Conservation (phyloP, 2,113 vertebrate species). For the Hemichromis elongatus region DNA sequence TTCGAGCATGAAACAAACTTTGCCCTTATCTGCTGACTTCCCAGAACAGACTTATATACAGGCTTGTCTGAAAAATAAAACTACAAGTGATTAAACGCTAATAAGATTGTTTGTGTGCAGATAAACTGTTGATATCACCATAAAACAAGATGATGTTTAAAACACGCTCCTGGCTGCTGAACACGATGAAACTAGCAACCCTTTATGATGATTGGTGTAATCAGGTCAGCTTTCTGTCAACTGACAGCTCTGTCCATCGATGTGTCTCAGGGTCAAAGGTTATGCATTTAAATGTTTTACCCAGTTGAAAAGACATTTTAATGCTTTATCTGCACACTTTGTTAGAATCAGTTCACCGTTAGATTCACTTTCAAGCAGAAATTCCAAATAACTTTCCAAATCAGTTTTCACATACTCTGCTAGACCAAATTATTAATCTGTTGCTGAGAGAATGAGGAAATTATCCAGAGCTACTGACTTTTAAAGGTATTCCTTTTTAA, state of each 20-base stretch:
- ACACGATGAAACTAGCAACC: too few relatives aligned
- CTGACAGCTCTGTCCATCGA: background rate
- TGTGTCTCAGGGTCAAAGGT: background rate
- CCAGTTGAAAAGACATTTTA: background rate
- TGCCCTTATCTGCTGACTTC: background rate
- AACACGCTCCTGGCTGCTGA: too few relatives aligned
- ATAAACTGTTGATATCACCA: too few relatives aligned
- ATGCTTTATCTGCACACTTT: background rate
- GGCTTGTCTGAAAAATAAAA: too few relatives aligned
- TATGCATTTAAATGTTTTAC: background rate
- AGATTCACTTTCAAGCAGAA: background rate
- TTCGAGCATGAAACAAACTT: too few relatives aligned
- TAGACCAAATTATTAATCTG: background rate
- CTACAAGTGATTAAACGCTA: too few relatives aligned
- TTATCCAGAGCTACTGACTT: background rate
- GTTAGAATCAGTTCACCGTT: background rate
- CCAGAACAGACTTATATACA: background rate
- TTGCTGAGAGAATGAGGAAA: background rate
- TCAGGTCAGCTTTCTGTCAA: background rate
- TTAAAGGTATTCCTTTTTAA: fast-evolving
- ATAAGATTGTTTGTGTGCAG: too few relatives aligned
- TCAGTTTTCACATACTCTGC: fast-evolving
- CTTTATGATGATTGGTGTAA: fast-evolving
- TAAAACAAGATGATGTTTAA: too few relatives aligned
- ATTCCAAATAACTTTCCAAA: fast-evolving